Evolutionary conservation across 2,888 invertebrate genomes (phyloP).

Genomic region (Yponomeuta plumbellus): DNA sequence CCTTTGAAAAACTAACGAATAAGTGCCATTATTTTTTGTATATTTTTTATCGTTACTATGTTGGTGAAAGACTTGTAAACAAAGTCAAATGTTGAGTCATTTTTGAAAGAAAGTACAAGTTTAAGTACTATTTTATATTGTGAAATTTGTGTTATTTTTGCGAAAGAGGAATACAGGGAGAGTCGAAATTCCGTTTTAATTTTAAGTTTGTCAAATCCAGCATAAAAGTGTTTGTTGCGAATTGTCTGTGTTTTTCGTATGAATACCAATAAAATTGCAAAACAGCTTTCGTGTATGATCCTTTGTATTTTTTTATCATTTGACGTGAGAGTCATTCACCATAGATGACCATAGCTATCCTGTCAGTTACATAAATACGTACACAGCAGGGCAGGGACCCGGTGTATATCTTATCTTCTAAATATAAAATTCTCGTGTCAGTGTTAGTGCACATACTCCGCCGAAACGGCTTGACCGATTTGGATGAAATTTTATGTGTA

Average conservation of each 20-base stretch:
- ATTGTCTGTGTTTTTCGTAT: neutral
- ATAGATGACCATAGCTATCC: too few species aligned
- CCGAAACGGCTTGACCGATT: too few species aligned
- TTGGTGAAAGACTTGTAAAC: neutral
- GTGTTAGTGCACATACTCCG: too few species aligned
- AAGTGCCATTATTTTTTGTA: conserved; percentile 11
- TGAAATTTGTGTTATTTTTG: neutral
- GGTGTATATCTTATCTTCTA: too few species aligned
- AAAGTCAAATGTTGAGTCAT: neutral
- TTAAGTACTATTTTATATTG: neutral
- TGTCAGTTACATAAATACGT: too few species aligned
- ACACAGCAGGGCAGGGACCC: too few species aligned
- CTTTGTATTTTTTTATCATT: neutral
- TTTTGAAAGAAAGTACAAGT: neutral
- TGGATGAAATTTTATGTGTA: too few species aligned
- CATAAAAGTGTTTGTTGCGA: neutral
- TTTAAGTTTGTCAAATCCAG: neutral
- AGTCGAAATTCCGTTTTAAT: neutral
- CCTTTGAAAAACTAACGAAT: conserved; percentile 8
- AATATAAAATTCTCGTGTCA: too few species aligned
- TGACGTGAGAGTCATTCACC: too few species aligned
- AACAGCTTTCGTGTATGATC: neutral
- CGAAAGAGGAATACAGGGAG: neutral
- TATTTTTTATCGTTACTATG: conserved; percentile 1
- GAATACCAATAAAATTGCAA: neutral